phyloP scores from a whole-genome alignment of 2,797 vertebrate species.

The Tarsius wallacei region DNA sequence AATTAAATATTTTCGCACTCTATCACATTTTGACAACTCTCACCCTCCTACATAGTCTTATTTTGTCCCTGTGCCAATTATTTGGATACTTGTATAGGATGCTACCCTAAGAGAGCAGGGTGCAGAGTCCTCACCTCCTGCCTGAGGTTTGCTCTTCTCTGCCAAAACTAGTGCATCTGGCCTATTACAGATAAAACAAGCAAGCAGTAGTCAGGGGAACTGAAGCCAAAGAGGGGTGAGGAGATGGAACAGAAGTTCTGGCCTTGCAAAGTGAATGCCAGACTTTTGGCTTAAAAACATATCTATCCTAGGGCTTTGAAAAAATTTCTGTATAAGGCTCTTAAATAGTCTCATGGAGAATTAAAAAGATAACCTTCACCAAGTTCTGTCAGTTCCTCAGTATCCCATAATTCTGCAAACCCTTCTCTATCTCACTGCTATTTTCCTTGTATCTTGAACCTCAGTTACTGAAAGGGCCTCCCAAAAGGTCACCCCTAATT shows the following conservation, averaged over 20 bases:
- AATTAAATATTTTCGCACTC: conserved; percentile 53
- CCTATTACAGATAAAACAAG: background rate
- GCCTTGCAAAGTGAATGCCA: background rate
- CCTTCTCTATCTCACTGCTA: background rate
- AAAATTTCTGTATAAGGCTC: background rate
- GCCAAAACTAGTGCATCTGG: background rate
- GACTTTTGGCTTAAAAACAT: background rate
- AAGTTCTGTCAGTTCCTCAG: background rate
- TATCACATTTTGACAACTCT: conserved; percentile 53
- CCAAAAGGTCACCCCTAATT: background rate
- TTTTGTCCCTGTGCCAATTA: conserved; percentile 52
- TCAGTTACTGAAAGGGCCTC: background rate
- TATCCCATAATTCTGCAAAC: background rate
- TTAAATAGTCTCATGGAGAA: background rate
- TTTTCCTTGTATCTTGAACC: conserved; percentile 19
- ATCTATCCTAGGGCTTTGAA: background rate
- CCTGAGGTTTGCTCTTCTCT: background rate
- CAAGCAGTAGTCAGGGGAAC: background rate
- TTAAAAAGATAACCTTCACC: background rate
- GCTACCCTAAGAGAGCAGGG: background rate
- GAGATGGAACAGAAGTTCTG: background rate
- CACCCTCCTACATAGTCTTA: background rate
- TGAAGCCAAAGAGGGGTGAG: background rate
- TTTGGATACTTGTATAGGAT: background rate
- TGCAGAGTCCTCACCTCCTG: background rate